phyloP scores from a whole-genome alignment of 2,797 vertebrate genomes.

The Tarsius wallacei region DNA sequence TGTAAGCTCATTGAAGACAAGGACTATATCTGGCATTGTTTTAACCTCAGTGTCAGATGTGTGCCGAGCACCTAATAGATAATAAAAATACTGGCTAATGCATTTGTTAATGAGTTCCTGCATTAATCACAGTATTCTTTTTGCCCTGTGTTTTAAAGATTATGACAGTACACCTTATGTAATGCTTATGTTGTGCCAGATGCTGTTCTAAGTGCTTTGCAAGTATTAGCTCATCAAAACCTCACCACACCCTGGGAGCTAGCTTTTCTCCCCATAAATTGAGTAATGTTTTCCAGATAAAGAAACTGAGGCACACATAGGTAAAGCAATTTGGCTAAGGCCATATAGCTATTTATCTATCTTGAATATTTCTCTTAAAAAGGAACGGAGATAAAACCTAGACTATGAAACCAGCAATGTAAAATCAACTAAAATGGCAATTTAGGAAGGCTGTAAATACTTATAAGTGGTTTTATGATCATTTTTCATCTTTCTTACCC shows the following conservation, averaged over 20 bases:
- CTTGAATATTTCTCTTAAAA: background rate
- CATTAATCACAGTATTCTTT: background rate
- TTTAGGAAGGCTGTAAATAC: background rate
- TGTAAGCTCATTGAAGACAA: background rate
- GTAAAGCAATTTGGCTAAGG: background rate
- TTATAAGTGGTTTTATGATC: background rate
- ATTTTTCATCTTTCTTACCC: background rate
- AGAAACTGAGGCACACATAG: background rate
- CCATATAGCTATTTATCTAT: background rate
- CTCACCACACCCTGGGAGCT: background rate
- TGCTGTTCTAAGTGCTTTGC: background rate
- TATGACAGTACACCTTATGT: background rate
- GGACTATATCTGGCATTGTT: background rate
- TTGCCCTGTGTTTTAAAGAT: background rate
- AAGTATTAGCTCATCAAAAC: background rate
- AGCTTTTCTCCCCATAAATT: background rate
- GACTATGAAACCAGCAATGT: background rate
- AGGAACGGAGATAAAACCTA: constrained; percentile 6
- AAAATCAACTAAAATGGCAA: background rate
- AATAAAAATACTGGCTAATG: background rate
- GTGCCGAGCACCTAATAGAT: background rate
- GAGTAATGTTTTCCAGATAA: background rate
- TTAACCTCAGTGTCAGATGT: background rate
- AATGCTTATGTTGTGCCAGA: background rate
- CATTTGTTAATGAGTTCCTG: background rate